Conservation (phyloP, 2,888 invertebrate species). For the Prosapia bicincta region DNA sequence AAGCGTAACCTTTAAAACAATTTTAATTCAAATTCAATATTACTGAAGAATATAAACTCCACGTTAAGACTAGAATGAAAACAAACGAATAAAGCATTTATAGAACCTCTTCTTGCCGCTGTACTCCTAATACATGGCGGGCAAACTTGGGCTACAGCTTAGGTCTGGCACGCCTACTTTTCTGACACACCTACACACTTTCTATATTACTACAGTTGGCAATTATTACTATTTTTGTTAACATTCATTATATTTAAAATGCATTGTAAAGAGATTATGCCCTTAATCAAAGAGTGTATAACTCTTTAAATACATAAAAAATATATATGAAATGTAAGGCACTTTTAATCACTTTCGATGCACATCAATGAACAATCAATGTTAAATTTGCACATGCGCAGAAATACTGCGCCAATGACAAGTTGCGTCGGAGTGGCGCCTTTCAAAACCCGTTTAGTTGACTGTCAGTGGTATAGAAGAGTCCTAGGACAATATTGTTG, state of each 20-base stretch:
- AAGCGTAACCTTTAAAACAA: no score
- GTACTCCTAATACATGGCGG: slow-evolving; percentile 2
- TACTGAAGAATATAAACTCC: no score
- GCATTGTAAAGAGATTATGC: no score
- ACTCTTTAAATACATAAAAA: no score
- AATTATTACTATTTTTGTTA: no score
- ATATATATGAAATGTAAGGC: no score
- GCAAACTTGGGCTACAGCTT: not conserved
- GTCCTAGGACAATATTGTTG: not conserved
- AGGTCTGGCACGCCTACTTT: not conserved
- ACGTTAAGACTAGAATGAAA: no score
- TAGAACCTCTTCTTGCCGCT: not conserved
- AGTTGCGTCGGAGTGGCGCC: not conserved
- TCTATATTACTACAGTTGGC: not conserved
- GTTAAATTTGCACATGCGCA: not conserved
- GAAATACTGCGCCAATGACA: not conserved
- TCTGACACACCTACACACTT: not conserved
- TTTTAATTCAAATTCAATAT: no score
- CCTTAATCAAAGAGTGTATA: no score
- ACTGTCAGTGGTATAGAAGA: not conserved
- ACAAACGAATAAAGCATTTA: no score
- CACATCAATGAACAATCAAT: not conserved
- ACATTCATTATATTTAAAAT: no score
- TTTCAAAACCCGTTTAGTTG: not conserved
- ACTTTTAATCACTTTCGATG: no score